These are phyloP conservation scores for Toxotes lorentzi DNA, from an alignment of 2,797 vertebrate species.

Conservation along the genomic window DNA sequence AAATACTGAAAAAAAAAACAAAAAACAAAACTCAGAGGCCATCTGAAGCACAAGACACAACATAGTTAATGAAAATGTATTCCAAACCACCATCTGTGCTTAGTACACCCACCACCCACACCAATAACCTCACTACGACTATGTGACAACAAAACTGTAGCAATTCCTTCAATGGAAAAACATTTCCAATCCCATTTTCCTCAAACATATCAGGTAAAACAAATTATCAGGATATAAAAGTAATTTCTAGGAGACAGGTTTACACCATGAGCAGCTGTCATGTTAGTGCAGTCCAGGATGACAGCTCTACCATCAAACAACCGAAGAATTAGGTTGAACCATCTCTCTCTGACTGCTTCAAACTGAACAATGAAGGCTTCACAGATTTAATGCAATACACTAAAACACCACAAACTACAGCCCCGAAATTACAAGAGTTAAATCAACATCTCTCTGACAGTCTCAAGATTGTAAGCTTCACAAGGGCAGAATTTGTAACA, in stretches of 20 bases:
- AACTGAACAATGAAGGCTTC: not conserved
- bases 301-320: not conserved
- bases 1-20: not conserved
- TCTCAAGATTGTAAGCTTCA: conserved; percentile 5
- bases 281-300: not conserved
- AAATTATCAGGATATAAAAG: not conserved
- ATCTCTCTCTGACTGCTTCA: not conserved
- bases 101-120: not conserved
- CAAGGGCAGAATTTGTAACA: not conserved
- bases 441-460: conserved; percentile 9
- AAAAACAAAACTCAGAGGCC: not conserved
- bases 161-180: not conserved
- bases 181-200: not conserved
- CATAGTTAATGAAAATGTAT: not conserved
- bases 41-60: not conserved
- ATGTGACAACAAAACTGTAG: not conserved
- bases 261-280: not conserved
- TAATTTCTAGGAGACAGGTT: not conserved
- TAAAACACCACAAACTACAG: conserved; percentile 3
- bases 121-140: not conserved
- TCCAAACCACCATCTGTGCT: too few relatives aligned
- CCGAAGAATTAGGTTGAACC: not conserved
- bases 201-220: not conserved
- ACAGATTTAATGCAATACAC: not conserved
- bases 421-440: not conserved